Conservation (phyloP, 37 sponge, comb jelly and placozoan species). For the Chondrilla cf. caribensis region DNA sequence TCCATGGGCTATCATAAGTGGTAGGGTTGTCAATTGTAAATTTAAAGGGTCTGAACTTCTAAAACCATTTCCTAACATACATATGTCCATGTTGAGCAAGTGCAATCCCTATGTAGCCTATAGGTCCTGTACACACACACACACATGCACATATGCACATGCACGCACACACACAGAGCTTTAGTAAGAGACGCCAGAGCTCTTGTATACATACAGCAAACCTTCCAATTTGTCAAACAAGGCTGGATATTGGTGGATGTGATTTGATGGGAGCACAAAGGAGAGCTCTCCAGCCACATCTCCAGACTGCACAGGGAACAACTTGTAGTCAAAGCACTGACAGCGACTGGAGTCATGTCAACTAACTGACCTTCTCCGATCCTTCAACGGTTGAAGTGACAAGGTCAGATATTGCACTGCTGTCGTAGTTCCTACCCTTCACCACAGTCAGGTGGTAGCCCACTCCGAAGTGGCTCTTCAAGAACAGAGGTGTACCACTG, state of each 20-base stretch:
- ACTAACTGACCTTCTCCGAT: slow-evolving; percentile 23
- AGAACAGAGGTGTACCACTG: slow-evolving; percentile 46
- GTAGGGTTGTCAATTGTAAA: no score
- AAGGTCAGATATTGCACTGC: slow-evolving; percentile 41
- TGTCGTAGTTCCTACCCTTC: slow-evolving; percentile 64
- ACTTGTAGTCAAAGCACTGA: neutral
- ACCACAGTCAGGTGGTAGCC: slow-evolving; percentile 95
- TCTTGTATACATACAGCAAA: no score
- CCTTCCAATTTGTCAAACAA: slow-evolving; percentile 2
- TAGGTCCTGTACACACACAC: no score
- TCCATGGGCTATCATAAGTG: no score
- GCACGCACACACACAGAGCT: no score
- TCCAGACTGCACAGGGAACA: slow-evolving; percentile 24
- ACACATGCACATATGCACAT: no score
- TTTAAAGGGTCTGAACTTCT: no score
- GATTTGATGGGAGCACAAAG: slow-evolving; percentile 35
- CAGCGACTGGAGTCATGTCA: neutral
- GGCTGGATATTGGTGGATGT: neutral
- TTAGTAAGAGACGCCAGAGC: no score
- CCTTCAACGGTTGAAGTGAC: slow-evolving; percentile 46
- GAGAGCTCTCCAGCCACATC: slow-evolving; percentile 88
- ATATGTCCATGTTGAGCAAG: no score
- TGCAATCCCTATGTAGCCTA: no score
- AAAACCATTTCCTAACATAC: no score
- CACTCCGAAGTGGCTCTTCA: slow-evolving; percentile 75